Evolutionary conservation across 2,797 vertebrate species (phyloP), one percentile per base, ranked within the genome.

Genomic region (Pelobates cultripes): DNA sequence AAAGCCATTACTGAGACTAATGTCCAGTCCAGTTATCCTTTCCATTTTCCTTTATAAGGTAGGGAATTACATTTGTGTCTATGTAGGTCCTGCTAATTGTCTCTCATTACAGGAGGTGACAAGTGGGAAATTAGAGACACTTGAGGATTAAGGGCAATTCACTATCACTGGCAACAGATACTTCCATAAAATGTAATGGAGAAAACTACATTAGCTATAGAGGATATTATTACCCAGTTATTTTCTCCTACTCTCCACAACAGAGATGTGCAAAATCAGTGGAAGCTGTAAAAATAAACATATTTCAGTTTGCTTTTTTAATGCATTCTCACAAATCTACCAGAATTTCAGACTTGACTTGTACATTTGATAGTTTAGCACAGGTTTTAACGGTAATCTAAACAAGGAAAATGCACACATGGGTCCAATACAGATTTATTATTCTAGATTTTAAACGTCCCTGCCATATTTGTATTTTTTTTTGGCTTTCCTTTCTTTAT

Each of bases 31-130:
- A 74, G 77, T 83, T 79, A 83, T 63, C 73, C 77, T 77, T 79
- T 75, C 91, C 91, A 85, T 89, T 86, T 88, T 83, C 64, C 81
- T 79, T 83, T 79, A 61, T 71, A 83, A 83, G 82, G 82, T 75
- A 85, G 90, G 86, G 89, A 91, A 90, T 91, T 92, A 85, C 81
- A 81, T 86, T 86, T 76, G 75, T 91, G 91, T 92, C 93, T 93
- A 94, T 94, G 93, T 93, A 64, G 77, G 67, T 83, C n/a, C 67
- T 91, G 92, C 93, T 94, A 94, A 92, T 92, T 93, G 91, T 93
- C 92, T 93, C 93, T 93, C 93, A 93, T 94, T 95, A 93, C 92
- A 89, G 90, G 92, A 91, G 91, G 93, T 93, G 94, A 95, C 94
- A 92, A 93, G 92, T 87, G 88, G 91, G 83, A 94, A 95, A 94